phyloP scores from a whole-genome alignment of 2,113 vertebrate species.

The Tragelaphus scriptus region DNA sequence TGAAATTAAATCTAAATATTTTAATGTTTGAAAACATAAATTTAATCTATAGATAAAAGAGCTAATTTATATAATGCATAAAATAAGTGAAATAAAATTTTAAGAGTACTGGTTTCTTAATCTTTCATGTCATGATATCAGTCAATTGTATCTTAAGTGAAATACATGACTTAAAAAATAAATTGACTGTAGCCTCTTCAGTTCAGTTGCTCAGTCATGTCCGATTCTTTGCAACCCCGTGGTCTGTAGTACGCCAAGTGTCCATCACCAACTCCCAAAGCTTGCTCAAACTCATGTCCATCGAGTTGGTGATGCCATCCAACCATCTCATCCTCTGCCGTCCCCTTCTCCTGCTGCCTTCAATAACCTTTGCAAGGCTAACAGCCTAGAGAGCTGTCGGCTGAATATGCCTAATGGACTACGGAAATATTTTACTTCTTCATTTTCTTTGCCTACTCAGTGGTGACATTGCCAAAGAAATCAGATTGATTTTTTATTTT shows the following conservation, averaged over 20 bases:
- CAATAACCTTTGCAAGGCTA: not conserved
- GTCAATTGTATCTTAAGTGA: not conserved
- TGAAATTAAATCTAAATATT: constrained; percentile 3
- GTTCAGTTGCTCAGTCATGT: not conserved
- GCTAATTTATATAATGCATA: not conserved
- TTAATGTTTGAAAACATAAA: not conserved
- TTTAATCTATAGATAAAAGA: not conserved
- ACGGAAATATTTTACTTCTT: not conserved
- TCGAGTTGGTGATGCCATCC: not conserved
- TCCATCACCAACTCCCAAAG: not conserved
- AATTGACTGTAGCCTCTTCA: not conserved
- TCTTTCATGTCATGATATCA: not conserved
- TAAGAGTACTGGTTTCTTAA: not conserved
- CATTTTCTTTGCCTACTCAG: not conserved
- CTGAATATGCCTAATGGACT: not conserved
- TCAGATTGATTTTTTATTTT: not conserved
- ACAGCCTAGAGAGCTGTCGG: not conserved
- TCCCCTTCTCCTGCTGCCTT: not conserved
- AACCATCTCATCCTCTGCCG: not conserved
- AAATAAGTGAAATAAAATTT: not conserved
- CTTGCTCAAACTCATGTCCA: not conserved
- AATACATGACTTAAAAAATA: not conserved
- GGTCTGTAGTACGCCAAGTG: not conserved
- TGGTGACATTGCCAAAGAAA: not conserved
- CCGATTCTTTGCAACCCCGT: not conserved